Conservation (phyloP, 2,797 vertebrate genomes). For the Pseudotriccus pelzelni region DNA sequence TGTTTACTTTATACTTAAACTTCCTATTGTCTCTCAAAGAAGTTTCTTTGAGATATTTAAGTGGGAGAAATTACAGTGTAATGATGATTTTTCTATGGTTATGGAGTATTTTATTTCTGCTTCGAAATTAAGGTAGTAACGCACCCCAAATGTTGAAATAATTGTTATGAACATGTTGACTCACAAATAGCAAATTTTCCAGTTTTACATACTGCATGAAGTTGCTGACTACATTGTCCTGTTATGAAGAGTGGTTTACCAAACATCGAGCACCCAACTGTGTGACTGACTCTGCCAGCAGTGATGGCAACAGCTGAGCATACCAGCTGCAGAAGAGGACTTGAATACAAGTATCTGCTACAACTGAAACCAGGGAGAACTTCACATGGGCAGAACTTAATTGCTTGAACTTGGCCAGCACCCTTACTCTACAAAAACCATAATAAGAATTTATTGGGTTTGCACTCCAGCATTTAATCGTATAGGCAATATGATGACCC, state of each 20-base stretch:
- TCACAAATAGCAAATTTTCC: not conserved
- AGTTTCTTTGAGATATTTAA: not conserved
- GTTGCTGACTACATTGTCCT: not conserved
- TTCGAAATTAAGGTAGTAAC: not conserved
- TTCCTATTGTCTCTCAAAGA: not conserved
- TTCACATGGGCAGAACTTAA: not conserved
- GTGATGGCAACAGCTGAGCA: not conserved
- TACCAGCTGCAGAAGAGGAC: not conserved
- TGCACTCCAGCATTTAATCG: not conserved
- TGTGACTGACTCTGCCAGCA: not conserved
- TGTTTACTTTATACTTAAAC: not conserved
- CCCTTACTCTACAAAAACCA: not conserved
- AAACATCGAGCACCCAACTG: not conserved
- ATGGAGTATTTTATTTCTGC: not conserved
- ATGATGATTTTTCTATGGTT: not conserved
- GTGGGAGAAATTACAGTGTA: not conserved
- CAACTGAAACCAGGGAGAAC: not conserved
- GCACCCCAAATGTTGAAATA: not conserved
- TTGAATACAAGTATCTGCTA: not conserved
- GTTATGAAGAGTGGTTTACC: not conserved
- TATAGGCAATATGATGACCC: not conserved
- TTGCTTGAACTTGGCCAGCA: not conserved
- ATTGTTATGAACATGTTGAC: not conserved
- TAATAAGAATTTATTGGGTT: not conserved
- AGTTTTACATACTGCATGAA: not conserved